Percentiles rank a stretch among this genome's conserved stretches.
Evolutionary conservation across 1,140 invertebrate genomes (phyloP).

Genomic region (Aphelenchoides fujianensis): DNA sequence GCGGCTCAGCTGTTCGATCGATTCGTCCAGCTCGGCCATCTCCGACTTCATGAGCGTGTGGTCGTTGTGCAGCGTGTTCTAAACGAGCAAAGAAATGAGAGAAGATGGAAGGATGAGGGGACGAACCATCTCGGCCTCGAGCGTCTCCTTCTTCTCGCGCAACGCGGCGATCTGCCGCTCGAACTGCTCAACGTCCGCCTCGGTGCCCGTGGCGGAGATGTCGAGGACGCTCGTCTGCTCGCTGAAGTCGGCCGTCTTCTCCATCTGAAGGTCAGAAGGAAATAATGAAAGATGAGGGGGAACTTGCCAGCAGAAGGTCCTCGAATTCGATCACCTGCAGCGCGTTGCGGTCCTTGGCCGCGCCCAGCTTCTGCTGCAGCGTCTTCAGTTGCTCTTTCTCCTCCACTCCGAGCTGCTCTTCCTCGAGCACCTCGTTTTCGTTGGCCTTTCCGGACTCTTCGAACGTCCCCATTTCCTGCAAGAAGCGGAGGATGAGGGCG

Average conservation of each 20-base stretch:
- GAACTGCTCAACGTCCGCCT: not conserved
- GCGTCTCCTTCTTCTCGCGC: not conserved
- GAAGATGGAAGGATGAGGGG: not conserved
- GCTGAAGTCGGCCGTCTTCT: not conserved
- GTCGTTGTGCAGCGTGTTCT: slow-evolving; percentile 11
- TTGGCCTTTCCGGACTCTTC: too few species aligned
- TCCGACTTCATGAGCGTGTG: not conserved
- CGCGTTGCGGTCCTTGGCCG: not conserved
- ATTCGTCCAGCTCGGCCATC: not conserved
- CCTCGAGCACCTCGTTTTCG: too few species aligned
- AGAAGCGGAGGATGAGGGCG: too few species aligned
- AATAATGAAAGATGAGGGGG: not conserved
- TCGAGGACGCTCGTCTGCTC: not conserved
- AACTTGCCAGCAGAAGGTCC: not conserved
- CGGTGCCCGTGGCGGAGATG: slow-evolving; percentile 1
- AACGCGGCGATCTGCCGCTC: not conserved
- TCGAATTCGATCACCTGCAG: not conserved
- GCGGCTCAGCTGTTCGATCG: not conserved
- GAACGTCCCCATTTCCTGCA: too few species aligned
- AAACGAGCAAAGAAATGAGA: too few species aligned
- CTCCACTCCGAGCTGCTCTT: too few species aligned
- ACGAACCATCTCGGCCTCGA: slow-evolving; percentile 31
- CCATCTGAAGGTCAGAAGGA: not conserved
- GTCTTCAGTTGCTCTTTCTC: not conserved
- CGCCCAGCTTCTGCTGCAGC: not conserved